These are phyloP conservation scores for Rhinolophus sinicus DNA, from an alignment of 2,113 vertebrate genomes.

Conservation along the genomic window DNA sequence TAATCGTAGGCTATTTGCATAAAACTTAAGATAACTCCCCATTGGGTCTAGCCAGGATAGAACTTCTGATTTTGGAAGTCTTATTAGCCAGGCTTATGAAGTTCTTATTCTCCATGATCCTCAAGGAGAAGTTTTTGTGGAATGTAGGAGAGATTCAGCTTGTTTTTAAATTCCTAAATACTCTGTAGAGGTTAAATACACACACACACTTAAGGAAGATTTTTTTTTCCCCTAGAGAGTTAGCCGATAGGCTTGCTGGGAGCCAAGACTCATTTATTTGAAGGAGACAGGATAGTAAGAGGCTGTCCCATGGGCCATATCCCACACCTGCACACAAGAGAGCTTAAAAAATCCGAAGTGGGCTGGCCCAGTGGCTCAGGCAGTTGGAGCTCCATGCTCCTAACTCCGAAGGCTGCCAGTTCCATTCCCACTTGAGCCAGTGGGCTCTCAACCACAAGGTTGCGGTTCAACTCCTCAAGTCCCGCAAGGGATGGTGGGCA, in stretches of 20 bases:
- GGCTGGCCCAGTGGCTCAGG: too few species aligned
- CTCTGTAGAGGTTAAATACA: not conserved
- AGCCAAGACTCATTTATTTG: not conserved
- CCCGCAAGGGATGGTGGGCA: too few species aligned
- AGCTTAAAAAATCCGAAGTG: not conserved
- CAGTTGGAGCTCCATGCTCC: too few species aligned
- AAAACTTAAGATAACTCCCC: not conserved
- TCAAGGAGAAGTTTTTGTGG: not conserved
- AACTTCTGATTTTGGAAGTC: not conserved
- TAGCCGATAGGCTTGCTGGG: not conserved
- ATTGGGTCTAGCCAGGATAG: not conserved
- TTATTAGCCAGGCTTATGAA: not conserved
- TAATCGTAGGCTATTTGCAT: not conserved
- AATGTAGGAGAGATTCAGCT: not conserved
- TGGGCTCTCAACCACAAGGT: too few species aligned
- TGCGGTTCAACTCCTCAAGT: too few species aligned
- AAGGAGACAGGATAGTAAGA: not conserved
- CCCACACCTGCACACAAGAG: not conserved
- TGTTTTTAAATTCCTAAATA: not conserved
- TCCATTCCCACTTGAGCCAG: too few species aligned
- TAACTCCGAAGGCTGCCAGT: too few species aligned
- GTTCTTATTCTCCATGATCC: not conserved
- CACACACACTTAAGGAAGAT: not conserved
- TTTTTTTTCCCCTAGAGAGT: not conserved
- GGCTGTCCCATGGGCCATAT: not conserved